phyloP scores from a whole-genome alignment of 2,888 invertebrate species.

The Tenodera sinensis region DNA sequence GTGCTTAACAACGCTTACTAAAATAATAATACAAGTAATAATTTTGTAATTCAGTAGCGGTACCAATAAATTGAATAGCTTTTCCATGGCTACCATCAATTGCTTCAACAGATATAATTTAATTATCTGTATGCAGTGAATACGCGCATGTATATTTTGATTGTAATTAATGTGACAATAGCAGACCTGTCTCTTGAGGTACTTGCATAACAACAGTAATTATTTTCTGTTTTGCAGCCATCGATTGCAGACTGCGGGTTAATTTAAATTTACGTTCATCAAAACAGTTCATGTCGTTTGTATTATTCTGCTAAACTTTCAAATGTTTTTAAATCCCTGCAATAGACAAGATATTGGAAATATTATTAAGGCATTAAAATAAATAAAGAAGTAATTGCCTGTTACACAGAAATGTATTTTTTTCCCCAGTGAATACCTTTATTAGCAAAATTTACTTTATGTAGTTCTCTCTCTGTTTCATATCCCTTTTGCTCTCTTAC shows the following conservation, averaged over 20 bases:
- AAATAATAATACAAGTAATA: too few relatives aligned
- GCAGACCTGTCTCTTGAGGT: neutral
- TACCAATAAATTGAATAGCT: neutral
- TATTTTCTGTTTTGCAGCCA: neutral
- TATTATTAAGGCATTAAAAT: too few relatives aligned
- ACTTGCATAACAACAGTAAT: neutral
- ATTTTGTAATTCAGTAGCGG: neutral
- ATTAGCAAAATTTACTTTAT: too few relatives aligned
- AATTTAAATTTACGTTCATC: neutral
- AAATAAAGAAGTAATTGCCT: too few relatives aligned
- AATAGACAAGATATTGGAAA: too few relatives aligned
- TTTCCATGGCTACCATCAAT: neutral
- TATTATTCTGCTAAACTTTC: neutral
- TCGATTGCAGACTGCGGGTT: neutral
- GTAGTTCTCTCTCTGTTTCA: too few relatives aligned
- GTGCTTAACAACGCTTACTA: too few relatives aligned
- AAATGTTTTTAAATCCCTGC: too few relatives aligned
- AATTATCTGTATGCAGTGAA: neutral
- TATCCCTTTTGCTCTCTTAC: too few relatives aligned
- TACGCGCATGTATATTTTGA: neutral
- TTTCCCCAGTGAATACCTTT: fast-evolving
- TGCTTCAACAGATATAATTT: neutral
- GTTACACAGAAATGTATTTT: too few relatives aligned
- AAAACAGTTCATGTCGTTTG: neutral
- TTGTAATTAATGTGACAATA: neutral